Evolutionary conservation across 2,888 invertebrate species (phyloP).

Genomic region (Bugula neritina): DNA sequence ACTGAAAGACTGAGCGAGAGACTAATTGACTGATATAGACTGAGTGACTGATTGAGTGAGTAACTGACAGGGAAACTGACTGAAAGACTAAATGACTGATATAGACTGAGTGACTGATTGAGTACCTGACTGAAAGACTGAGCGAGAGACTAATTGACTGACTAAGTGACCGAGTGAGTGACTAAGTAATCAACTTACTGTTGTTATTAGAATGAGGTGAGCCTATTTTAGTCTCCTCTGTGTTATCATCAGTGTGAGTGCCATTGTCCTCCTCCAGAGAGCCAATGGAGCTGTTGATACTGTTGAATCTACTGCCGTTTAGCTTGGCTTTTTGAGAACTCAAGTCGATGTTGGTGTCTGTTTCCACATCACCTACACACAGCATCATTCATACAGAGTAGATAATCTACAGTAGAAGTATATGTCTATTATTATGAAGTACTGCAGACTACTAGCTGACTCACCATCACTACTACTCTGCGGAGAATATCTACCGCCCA

Average conservation of each 20-base stretch:
- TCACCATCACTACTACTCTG: conserved; percentile 20
- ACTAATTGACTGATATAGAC: not conserved
- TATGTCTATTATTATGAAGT: no score
- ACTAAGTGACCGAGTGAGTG: not conserved
- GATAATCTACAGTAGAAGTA: no score
- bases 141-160: not conserved
- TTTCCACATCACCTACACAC: conserved; percentile 12
- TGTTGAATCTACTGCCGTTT: not conserved
- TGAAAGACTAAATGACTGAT: not conserved
- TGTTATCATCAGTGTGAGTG: not conserved
- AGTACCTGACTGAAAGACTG: not conserved
- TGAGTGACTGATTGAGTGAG: not conserved
- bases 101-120: not conserved
- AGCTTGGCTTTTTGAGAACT: not conserved
- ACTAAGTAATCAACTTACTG: not conserved
- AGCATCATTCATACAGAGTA: not conserved
- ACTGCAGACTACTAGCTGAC: no score
- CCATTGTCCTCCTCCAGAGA: conserved; percentile 14
- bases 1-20: not conserved
- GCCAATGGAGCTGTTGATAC: conserved; percentile 17
- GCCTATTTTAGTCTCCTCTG: conserved; percentile 11
- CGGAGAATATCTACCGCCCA: conserved; percentile 13
- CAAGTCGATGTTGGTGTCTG: conserved; percentile 4
- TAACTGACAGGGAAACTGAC: not conserved
- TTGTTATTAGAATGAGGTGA: conserved; percentile 15